Base-by-base conservation (phyloP, 1,140 invertebrate genomes). In the Oryctes rhinoceros region DNA sequence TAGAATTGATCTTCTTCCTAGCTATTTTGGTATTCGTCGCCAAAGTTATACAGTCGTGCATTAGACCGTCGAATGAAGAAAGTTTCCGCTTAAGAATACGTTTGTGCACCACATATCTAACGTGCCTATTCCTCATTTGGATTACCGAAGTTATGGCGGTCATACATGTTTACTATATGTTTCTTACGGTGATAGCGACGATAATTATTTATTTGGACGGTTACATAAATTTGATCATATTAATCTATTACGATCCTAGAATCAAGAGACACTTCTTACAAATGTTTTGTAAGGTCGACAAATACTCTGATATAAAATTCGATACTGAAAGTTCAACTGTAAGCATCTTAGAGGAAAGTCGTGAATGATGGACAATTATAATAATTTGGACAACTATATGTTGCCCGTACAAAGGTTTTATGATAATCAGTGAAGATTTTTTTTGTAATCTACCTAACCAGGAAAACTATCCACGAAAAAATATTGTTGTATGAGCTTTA, bases 221-320 rank as follows among this genome's bases (percentile, higher is more conserved):
- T 1, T 71, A 71, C 35, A 37, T 71, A 35, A 71, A 71, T 37
- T 35, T 71, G 24, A 71, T 71, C 1, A 13, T 71, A 15, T 35
- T 71, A 37, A 71, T 71, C 13, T 71, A 71, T 24, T 71, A 35
- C 24, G 65, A 71, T 71, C 65, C 65, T 9, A 71, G 35, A 7
- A 71, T 71, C 10, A 71, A 71, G 15, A 71, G 65, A 11, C 65
- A 71, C 37, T 71, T 71, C 20, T 24, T 71, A 24, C 65, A 71
- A 24, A 71, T 71, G 35, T 71, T 71, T 71, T 71, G 65, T 37
- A 37, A 30, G 4, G 10, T 9, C 11, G 24, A 24, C 24, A 71
- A 71, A 37, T 71, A 71, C 35, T 71, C 65, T 1, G 65, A 71
- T 35, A 71, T 71, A 71, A 71, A 71, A 37, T 71, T 71, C 13